Evolutionary conservation across 2,888 invertebrate genomes (phyloP), one percentile per base, ranked within the genome.

Genomic region (Platycheirus albimanus): DNA sequence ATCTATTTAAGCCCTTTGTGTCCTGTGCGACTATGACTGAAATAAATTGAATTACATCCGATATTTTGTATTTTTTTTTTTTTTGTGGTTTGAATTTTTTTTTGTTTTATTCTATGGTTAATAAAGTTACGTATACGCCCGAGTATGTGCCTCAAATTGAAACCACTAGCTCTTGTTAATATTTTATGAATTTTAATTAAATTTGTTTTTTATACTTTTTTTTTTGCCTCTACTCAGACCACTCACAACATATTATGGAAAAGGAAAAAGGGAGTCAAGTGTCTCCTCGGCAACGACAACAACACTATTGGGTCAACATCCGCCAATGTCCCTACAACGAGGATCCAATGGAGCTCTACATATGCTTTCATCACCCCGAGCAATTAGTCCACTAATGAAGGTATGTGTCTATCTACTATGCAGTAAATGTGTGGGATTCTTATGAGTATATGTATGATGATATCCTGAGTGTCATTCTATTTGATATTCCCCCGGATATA

Each of bases 241-340:
- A 87, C 94, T 95, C 67, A 94, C 94, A 86, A 92, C 89, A 10
- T 89, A 90, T 80, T 93, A 93, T 88, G 92, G 93, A 87, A 96
- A 96, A 90, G 92, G 96, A 79, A 90, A 90, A 81, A 87, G 90
- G 49, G 96, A 96, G 90, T 96, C 96, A 3, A 94, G 95, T 83
- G 94, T 95, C 13, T 95, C 95, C 69, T 96, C 96, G 90, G 93
- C 94, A 69, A 96, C 96, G 41, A 95, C 96, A 72, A 96, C 96
- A 11, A 95, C 95, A 4, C 92, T 95, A 85, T 93, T 95, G 85
- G 92, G 92, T 20, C 90, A 89, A 47, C 88, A 89, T 81, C 91
- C 72, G 85, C 89, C 86, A 66, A 88, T 87, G 85, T 87, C 85
- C 63, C 87, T 87, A 86, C 90, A 90, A 81, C 89, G 90, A 13